Percentiles rank a stretch among this genome's conserved stretches.
Conservation (phyloP, 2,113 vertebrate genomes). For the Trinectes maculatus region DNA sequence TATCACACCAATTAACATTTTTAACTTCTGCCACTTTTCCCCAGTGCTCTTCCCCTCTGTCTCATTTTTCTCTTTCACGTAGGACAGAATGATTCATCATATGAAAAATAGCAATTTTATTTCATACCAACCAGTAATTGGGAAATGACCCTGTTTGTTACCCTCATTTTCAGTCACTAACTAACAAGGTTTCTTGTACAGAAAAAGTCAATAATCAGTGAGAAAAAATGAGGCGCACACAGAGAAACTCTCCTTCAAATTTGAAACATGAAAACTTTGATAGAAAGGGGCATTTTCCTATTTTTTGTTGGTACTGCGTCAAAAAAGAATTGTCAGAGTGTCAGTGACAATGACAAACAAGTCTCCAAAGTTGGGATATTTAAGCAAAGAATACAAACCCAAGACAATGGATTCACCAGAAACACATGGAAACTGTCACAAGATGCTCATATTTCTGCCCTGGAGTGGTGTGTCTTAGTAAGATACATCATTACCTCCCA, state of each 20-base stretch:
- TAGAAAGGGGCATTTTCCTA: neutral
- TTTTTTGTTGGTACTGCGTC: neutral
- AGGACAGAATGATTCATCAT: constrained; percentile 3
- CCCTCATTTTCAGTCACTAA: neutral
- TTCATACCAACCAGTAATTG: neutral
- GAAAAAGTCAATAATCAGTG: neutral
- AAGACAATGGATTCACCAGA: neutral
- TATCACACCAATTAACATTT: constrained; percentile 78
- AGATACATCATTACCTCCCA: neutral
- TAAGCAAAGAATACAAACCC: neutral
- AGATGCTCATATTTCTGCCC: neutral
- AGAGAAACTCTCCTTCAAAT: too few species aligned
- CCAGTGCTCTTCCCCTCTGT: constrained; percentile 19
- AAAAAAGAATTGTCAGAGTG: neutral
- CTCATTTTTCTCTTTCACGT: constrained; percentile 20
- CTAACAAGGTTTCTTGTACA: neutral
- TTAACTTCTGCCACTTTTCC: constrained; percentile 61
- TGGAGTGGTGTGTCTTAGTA: neutral
- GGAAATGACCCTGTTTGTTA: neutral
- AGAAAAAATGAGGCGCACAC: too few species aligned
- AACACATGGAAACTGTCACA: neutral
- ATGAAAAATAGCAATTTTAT: neutral
- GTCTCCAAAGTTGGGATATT: neutral
- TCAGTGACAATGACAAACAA: neutral
- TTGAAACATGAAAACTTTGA: neutral